A percentile compares a stretch with the other conserved stretches of the same genome.
Conservation (phyloP, 2,888 invertebrate genomes). For the Zygaena filipendulae region DNA sequence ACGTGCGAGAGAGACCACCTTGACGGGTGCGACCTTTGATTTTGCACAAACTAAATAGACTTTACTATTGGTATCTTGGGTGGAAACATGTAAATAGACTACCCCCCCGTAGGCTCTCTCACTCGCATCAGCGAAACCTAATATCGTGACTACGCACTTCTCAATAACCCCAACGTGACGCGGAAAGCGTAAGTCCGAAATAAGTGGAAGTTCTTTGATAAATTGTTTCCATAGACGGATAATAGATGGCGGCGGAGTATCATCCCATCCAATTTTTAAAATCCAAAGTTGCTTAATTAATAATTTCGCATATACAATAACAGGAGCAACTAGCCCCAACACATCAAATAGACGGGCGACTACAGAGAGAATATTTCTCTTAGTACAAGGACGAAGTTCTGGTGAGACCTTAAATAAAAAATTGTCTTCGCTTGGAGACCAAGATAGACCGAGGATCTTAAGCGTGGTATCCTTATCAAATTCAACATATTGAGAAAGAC, state of each 20-base stretch:
- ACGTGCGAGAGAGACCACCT: slow-evolving; percentile 7
- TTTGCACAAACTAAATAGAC: slow-evolving; percentile 8
- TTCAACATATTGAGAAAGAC: slow-evolving; percentile 1
- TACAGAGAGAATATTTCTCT: slow-evolving; percentile 9
- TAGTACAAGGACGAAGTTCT: slow-evolving; percentile 3
- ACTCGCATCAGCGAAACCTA: slow-evolving; percentile 10
- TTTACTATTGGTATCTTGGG: slow-evolving; percentile 6
- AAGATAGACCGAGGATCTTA: slow-evolving; percentile 12
- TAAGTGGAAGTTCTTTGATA: slow-evolving; percentile 6
- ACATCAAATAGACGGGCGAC: slow-evolving; percentile 10
- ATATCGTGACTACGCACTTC: slow-evolving; percentile 1
- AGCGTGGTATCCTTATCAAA: slow-evolving; percentile 6
- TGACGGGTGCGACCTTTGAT: slow-evolving; percentile 8
- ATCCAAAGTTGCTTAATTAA: slow-evolving; percentile 5
- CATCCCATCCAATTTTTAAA: slow-evolving; percentile 8
- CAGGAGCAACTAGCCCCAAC: slow-evolving; percentile 11
- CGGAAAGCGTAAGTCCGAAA: slow-evolving; percentile 5
- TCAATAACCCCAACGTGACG: slow-evolving; percentile 5
- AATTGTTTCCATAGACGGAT: slow-evolving; percentile 3
- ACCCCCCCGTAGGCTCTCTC: slow-evolving; percentile 6
- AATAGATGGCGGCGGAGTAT: slow-evolving; percentile 4
- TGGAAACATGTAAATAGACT: slow-evolving; percentile 6
- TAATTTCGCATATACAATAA: slow-evolving; percentile 7
- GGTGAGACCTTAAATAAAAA: slow-evolving; percentile 5
- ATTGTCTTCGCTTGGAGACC: slow-evolving; percentile 8